Percentiles rank a stretch among this genome's conserved stretches.
These are phyloP conservation scores for Crotalus horridus DNA, from an alignment of 2,113 vertebrate species.

Conservation along the genomic window DNA sequence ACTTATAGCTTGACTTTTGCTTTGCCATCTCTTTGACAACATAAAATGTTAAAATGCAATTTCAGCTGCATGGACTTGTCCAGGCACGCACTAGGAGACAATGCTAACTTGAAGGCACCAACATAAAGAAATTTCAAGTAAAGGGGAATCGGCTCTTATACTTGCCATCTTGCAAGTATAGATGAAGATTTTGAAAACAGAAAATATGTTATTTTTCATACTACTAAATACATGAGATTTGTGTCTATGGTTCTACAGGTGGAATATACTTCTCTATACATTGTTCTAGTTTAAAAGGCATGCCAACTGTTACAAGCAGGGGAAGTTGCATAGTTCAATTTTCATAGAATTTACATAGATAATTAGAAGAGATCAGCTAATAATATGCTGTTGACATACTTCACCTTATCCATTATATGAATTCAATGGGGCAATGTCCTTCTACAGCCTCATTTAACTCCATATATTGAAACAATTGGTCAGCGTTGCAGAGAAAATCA, in stretches of 20 bases:
- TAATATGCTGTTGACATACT: not conserved
- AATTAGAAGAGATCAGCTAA: not conserved
- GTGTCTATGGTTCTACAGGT: not conserved
- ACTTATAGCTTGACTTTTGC: not conserved
- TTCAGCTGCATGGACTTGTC: not conserved
- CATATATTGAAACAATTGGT: not conserved
- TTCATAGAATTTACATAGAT: not conserved
- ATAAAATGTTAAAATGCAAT: not conserved
- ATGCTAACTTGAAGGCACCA: not conserved
- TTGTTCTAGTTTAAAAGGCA: not conserved
- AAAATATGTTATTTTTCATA: not conserved
- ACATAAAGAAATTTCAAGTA: not conserved
- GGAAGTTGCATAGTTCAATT: not conserved
- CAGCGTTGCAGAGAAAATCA: not conserved
- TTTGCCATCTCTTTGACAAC: not conserved
- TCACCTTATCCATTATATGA: not conserved
- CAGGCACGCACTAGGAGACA: not conserved
- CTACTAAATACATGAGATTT: not conserved
- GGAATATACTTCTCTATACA: not conserved
- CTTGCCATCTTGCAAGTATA: not conserved
- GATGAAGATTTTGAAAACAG: not conserved
- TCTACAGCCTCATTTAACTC: not conserved
- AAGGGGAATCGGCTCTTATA: not conserved
- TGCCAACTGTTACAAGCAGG: not conserved
- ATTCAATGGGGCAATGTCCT: not conserved